phyloP scores from a whole-genome alignment of 2,113 vertebrate species.

The Oplegnathus fasciatus region DNA sequence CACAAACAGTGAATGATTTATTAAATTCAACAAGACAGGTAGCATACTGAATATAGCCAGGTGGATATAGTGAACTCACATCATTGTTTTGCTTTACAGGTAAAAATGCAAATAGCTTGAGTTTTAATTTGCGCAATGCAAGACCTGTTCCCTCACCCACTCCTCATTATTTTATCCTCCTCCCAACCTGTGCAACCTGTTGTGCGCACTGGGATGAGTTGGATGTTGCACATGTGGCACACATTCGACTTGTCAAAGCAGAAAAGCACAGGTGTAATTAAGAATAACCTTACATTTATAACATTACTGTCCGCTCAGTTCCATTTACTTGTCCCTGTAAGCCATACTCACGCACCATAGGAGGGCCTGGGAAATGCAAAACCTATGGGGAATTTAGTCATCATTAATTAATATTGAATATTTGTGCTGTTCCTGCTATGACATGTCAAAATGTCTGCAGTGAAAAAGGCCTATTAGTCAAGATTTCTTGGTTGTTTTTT shows the following conservation, averaged over 20 bases:
- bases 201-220: slow-evolving; percentile 3
- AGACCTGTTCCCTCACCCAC: neutral
- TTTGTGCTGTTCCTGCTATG: neutral
- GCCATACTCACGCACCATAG: neutral
- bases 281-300: neutral
- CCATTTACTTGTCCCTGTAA: neutral
- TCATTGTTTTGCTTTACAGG: slow-evolving; percentile 14
- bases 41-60: neutral
- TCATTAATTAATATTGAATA: neutral
- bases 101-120: slow-evolving; percentile 36
- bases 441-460: neutral
- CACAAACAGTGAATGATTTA: neutral
- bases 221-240: neutral
- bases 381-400: neutral
- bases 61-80: slow-evolving; percentile 12
- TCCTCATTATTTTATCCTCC: neutral
- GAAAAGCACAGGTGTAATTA: neutral
- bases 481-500: neutral
- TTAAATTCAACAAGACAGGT: neutral
- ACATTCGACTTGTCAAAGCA: neutral
- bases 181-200: slow-evolving; percentile 4
- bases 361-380: neutral
- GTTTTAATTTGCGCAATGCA: slow-evolving; percentile 6
- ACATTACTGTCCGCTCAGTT: neutral
- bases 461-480: neutral